phyloP scores from a whole-genome alignment of 2,888 invertebrate genomes.

The Melinaea marsaeus region DNA sequence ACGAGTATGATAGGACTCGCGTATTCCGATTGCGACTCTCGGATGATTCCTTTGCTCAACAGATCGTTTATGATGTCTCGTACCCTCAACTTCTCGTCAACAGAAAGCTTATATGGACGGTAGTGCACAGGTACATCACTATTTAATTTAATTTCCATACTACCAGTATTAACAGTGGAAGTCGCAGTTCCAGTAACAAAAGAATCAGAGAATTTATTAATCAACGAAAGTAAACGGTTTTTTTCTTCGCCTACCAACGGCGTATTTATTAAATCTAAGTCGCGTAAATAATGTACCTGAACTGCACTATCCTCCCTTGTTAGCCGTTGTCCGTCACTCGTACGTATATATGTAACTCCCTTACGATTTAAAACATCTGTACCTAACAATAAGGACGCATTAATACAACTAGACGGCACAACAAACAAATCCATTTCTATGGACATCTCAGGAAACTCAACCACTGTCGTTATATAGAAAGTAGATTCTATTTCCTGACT shows the following conservation, averaged over 20 bases:
- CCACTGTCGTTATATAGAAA: constrained; percentile 21
- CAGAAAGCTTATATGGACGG: constrained; percentile 28
- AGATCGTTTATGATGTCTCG: constrained; percentile 29
- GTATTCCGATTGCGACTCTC: constrained; percentile 29
- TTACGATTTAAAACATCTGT: constrained; percentile 34
- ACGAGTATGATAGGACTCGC: constrained; percentile 31
- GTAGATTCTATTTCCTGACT: constrained; percentile 29
- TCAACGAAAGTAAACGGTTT: constrained; percentile 14
- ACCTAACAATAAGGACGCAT: constrained; percentile 31
- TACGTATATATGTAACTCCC: constrained; percentile 30
- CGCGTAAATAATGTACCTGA: neutral
- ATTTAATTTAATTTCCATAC: constrained; percentile 24
- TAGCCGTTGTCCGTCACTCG: constrained; percentile 22
- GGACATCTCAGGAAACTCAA: constrained; percentile 31
- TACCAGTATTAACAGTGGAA: constrained; percentile 30
- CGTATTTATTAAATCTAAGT: constrained; percentile 19
- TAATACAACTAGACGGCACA: constrained; percentile 27
- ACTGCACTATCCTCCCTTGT: constrained; percentile 5
- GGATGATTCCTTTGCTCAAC: constrained; percentile 26
- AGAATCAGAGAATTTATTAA: constrained; percentile 21
- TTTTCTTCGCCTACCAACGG: constrained; percentile 19
- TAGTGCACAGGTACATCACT: constrained; percentile 18
- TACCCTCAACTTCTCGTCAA: constrained; percentile 23
- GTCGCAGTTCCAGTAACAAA: constrained; percentile 26
- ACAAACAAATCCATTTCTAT: constrained; percentile 34